A percentile compares a stretch with the other conserved stretches of the same genome.
These are phyloP conservation scores for Heliopora coerulea DNA, from an alignment of 92 coral and sea anemone genomes.

Conservation along the genomic window DNA sequence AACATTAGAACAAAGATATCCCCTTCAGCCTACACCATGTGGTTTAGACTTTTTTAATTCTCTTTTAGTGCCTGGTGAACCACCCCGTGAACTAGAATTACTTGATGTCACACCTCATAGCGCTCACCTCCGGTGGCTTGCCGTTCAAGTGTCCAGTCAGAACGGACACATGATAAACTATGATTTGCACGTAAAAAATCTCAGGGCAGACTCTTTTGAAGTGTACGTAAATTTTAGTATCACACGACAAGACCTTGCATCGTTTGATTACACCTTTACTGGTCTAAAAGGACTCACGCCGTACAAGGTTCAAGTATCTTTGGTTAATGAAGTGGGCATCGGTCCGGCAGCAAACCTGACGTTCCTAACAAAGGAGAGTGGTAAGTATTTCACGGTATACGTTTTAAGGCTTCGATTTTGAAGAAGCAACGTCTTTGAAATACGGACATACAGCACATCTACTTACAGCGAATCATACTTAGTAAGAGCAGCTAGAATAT, in stretches of 20 bases:
- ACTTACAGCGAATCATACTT: too few relatives aligned
- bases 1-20: too few relatives aligned
- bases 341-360: background rate
- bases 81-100: background rate
- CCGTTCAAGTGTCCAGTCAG: background rate
- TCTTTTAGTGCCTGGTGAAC: constrained; percentile 4
- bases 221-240: background rate
- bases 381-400: background rate
- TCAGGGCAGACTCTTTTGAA: background rate
- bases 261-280: background rate
- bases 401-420: background rate
- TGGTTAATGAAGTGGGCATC: constrained; percentile 8
- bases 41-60: too few relatives aligned
- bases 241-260: background rate
- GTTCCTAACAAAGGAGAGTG: background rate
- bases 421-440: too few relatives aligned
- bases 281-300: constrained; percentile 9
- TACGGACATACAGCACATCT: too few relatives aligned
- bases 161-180: background rate
- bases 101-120: background rate
- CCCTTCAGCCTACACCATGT: too few relatives aligned
- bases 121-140: background rate
- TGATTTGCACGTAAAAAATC: background rate
- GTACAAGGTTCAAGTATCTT: constrained; percentile 3
- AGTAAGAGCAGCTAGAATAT: too few relatives aligned